phyloP scores from a whole-genome alignment of 35 echinoderm and acorn worm genomes.

The Strongylocentrotus purpuratus region DNA sequence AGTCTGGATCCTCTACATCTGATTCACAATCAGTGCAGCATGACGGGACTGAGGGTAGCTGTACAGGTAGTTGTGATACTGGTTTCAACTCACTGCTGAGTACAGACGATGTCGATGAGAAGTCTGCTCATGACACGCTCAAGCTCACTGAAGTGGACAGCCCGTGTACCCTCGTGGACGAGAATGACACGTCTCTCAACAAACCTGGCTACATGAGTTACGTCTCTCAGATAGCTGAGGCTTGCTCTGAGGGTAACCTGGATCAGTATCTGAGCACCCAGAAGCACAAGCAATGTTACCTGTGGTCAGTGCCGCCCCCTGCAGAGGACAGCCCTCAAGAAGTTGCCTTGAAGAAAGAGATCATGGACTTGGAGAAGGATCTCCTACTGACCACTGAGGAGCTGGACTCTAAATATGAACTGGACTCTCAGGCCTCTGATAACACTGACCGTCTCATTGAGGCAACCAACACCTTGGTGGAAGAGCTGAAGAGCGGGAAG shows the following conservation, averaged over 20 bases:
- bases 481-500: conserved; percentile 64
- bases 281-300: conserved; percentile 84
- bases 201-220: conserved; percentile 85
- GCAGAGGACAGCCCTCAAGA: conserved; percentile 29
- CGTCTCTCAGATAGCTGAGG: conserved; percentile 71
- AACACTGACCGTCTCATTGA: conserved; percentile 82
- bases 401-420: conserved; percentile 54
- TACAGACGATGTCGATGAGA: conserved; percentile 6
- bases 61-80: conserved; percentile 36
- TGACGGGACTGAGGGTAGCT: conserved; percentile 5
- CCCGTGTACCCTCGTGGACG: conserved; percentile 67
- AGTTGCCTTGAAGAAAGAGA: conserved; percentile 43
- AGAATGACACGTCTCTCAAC: conserved; percentile 44
- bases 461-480: conserved; percentile 63
- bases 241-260: conserved; percentile 75
- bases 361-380: conserved; percentile 55
- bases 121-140: neutral
- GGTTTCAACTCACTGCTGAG: conserved; percentile 28
- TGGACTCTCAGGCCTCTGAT: conserved; percentile 64
- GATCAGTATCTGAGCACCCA: conserved; percentile 63
- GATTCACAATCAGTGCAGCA: neutral
- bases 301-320: conserved; percentile 76
- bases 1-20: neutral
- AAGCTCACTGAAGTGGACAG: conserved; percentile 30
- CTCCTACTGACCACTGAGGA: conserved; percentile 56